phyloP scores from a whole-genome alignment of 2,113 vertebrate species.

The Dermatemys mawii region DNA sequence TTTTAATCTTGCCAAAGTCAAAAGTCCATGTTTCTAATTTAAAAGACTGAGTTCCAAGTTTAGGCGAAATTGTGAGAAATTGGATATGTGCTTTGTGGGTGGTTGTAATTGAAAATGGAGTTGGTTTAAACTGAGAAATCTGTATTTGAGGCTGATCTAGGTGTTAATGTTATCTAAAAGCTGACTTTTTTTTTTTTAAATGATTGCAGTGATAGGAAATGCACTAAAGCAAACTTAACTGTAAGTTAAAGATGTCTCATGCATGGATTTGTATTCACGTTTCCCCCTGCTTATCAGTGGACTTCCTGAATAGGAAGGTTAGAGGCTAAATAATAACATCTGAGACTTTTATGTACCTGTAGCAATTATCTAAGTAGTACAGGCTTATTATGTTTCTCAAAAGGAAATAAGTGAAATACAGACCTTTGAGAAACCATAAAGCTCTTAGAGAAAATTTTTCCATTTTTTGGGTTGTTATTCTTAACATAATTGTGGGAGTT shows the following conservation, averaged over 20 bases:
- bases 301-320: not conserved
- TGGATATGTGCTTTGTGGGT: not conserved
- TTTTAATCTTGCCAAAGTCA: conserved; percentile 26
- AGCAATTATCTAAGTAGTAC: not conserved
- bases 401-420: not conserved
- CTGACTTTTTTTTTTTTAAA: not conserved
- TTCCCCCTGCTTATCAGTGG: not conserved
- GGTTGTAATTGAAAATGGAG: not conserved
- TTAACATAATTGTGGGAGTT: not conserved
- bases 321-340: not conserved
- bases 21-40: conserved; percentile 50
- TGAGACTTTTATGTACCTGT: not conserved
- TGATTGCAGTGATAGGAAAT: not conserved
- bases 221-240: not conserved
- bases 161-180: not conserved
- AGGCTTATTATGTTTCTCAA: not conserved
- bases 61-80: conserved; percentile 23
- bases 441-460: not conserved
- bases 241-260: not conserved
- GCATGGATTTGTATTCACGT: not conserved
- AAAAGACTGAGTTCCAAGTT: conserved; percentile 36
- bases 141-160: not conserved
- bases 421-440: not conserved
- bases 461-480: not conserved
- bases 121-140: not conserved